Conservation (phyloP, 2,888 invertebrate species). For the Hydrotaea cyrtoneurina region DNA sequence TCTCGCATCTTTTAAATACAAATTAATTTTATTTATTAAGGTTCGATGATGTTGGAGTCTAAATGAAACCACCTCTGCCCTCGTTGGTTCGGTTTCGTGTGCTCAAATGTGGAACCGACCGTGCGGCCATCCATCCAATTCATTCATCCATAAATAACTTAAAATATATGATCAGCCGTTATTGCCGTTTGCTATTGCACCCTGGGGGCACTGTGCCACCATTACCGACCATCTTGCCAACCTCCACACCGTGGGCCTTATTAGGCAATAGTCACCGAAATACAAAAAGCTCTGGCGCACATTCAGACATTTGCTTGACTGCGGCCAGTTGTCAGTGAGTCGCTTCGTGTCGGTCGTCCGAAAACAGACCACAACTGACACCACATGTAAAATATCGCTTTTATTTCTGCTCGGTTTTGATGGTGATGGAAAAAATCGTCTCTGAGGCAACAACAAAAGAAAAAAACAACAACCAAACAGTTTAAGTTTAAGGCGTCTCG, state of each 20-base stretch:
- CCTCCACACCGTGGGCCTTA: conserved; percentile 50
- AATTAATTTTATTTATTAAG: conserved; percentile 59
- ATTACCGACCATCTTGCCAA: background rate
- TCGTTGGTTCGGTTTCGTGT: too few species aligned
- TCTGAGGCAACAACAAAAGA: conserved; percentile 1
- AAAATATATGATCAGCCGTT: conserved; percentile 57
- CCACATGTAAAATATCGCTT: conserved; percentile 58
- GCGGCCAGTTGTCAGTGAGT: background rate
- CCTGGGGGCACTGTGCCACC: conserved; percentile 47
- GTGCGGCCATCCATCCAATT: conserved; percentile 4
- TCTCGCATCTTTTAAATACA: conserved; percentile 38
- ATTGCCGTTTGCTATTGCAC: conserved; percentile 57
- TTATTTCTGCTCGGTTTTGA: background rate
- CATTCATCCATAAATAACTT: conserved; percentile 61
- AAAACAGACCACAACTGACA: conserved; percentile 59
- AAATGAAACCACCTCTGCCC: background rate
- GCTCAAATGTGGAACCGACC: background rate
- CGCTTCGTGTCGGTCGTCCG: conserved; percentile 41
- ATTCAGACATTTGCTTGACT: conserved; percentile 3
- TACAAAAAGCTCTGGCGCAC: background rate
- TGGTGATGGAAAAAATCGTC: background rate
- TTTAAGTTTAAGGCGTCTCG: conserved; percentile 50
- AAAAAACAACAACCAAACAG: background rate
- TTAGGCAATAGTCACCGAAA: conserved; percentile 53
- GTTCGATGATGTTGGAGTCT: conserved; percentile 2